A percentile compares a stretch with the other conserved stretches of the same genome.
These are phyloP conservation scores for Chinchilla lanigera DNA, from an alignment of 2,113 vertebrate species.

Conservation along the genomic window DNA sequence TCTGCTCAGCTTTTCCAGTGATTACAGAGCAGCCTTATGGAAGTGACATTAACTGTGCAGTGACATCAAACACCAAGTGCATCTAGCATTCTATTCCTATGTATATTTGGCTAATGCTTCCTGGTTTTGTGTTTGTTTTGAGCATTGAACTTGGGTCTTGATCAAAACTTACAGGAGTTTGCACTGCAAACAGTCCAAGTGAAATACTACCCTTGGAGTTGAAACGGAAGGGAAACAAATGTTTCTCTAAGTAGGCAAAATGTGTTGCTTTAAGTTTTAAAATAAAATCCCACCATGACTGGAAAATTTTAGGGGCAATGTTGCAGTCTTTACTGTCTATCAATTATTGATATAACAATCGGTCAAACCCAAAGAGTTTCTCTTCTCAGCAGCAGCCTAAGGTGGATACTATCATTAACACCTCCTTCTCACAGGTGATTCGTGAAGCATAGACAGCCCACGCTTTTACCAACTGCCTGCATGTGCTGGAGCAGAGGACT, in stretches of 20 bases:
- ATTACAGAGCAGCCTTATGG: background rate
- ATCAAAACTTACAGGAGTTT: background rate
- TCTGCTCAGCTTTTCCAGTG: background rate
- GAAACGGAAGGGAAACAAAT: background rate
- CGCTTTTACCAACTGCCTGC: background rate
- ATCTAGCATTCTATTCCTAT: background rate
- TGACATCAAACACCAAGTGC: background rate
- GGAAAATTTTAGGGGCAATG: background rate
- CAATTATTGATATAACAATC: background rate
- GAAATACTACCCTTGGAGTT: background rate
- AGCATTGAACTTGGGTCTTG: background rate
- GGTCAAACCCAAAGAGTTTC: background rate
- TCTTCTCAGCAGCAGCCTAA: background rate
- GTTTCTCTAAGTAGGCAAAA: background rate
- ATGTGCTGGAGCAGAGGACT: background rate
- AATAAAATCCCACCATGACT: conserved; percentile 26
- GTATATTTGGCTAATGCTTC: background rate
- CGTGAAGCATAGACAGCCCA: background rate
- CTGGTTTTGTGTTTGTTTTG: background rate
- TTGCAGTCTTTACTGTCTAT: background rate
- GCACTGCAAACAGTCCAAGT: background rate
- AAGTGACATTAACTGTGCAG: background rate
- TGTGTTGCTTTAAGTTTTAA: conserved; percentile 22
- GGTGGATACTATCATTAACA: background rate
- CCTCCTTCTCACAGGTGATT: background rate